Evolutionary conservation across 2,888 invertebrate species (phyloP).

Genomic region (Lithophane ornitopus): DNA sequence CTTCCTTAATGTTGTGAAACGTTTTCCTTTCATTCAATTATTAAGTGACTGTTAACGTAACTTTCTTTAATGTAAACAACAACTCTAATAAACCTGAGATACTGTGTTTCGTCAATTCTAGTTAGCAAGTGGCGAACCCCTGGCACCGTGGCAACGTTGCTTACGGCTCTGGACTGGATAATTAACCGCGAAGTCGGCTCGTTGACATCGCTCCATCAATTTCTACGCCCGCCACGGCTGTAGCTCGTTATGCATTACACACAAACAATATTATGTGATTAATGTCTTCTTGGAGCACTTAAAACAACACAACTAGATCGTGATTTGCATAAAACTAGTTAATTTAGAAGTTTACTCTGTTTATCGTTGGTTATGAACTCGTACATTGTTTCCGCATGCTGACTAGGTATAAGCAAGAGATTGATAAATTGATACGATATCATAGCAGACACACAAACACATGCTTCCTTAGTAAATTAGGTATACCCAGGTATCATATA

Average conservation of each 20-base stretch:
- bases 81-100: slow-evolving; percentile 35
- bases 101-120: slow-evolving; percentile 38
- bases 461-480: background rate
- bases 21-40: slow-evolving; percentile 58
- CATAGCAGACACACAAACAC: background rate
- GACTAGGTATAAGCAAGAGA: slow-evolving; percentile 1
- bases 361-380: slow-evolving; percentile 36
- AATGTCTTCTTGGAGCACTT: slow-evolving; percentile 84
- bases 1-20: slow-evolving; percentile 68
- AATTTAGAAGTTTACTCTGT: slow-evolving; percentile 82
- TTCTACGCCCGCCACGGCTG: slow-evolving; percentile 76
- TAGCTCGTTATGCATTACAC: slow-evolving; percentile 81
- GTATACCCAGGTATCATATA: background rate
- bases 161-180: slow-evolving; percentile 74
- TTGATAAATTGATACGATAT: slow-evolving; percentile 18
- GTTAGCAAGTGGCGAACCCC: slow-evolving; percentile 63
- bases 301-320: slow-evolving; percentile 80
- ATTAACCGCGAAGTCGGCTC: slow-evolving; percentile 85
- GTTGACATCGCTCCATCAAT: slow-evolving; percentile 87
- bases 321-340: slow-evolving; percentile 89
- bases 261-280: slow-evolving; percentile 88
- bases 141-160: slow-evolving; percentile 54
- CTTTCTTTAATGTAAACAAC: slow-evolving; percentile 52
- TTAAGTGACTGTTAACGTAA: slow-evolving; percentile 52
- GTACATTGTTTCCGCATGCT: slow-evolving; percentile 29